Evolutionary conservation across 2,888 invertebrate species (phyloP).

Genomic region (Acrobasis suavella): DNA sequence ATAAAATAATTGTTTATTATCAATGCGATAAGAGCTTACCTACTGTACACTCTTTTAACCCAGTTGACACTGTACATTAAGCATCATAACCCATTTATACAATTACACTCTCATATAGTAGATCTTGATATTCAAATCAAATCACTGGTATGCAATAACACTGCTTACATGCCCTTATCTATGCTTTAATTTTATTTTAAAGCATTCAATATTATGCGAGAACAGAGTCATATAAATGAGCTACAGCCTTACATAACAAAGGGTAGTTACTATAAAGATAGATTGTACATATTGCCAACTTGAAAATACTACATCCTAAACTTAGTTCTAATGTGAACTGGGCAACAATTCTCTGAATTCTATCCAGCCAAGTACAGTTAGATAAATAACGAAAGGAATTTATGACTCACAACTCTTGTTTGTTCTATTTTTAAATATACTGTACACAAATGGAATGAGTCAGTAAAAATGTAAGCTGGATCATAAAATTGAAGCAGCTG

Average conservation of each 20-base stretch:
- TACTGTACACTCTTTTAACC: background rate
- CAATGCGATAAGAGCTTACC: background rate
- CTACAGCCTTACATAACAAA: background rate
- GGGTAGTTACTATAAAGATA: conserved; percentile 2
- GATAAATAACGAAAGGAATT: conserved; percentile 5
- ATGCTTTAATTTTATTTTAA: no score
- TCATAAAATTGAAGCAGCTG: conserved; percentile 10
- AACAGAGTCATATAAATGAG: background rate
- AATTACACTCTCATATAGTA: background rate
- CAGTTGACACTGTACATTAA: background rate
- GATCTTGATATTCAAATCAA: background rate
- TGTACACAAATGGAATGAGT: conserved; percentile 20
- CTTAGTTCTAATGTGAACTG: conserved; percentile 9
- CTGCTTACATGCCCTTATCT: no score
- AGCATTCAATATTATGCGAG: background rate
- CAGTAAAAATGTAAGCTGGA: conserved; percentile 9
- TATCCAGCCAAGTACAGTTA: conserved; percentile 9
- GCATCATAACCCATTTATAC: background rate
- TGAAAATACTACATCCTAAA: conserved; percentile 5
- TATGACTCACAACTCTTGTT: conserved; percentile 18
- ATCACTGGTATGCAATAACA: no score
- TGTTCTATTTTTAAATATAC: conserved; percentile 17
- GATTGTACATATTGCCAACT: conserved; percentile 10
- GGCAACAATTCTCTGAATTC: conserved; percentile 12
- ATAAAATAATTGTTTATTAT: conserved; percentile 15